Evolutionary conservation across 2,888 invertebrate genomes (phyloP).

Genomic region (Pristionchus arcanus): DNA sequence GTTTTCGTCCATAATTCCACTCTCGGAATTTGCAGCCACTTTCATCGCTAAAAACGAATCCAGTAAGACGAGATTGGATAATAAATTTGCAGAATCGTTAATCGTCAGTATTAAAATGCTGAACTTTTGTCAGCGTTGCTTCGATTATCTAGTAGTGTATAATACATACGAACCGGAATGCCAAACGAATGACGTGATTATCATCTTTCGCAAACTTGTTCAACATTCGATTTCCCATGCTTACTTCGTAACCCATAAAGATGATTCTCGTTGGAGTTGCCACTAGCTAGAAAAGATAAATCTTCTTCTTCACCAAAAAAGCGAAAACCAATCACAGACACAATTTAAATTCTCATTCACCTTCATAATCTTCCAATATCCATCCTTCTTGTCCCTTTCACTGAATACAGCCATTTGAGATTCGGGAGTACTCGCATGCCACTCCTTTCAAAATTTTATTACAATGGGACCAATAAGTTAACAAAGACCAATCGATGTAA

Average conservation of each 20-base stretch:
- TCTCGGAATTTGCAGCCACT: neutral
- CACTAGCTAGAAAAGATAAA: conserved; percentile 51
- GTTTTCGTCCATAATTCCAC: neutral
- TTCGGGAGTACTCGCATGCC: neutral
- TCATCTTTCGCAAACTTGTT: conserved; percentile 70
- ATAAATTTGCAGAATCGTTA: no score
- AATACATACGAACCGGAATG: neutral
- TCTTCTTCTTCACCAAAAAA: no score
- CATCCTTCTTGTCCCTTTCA: neutral
- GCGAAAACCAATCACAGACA: no score
- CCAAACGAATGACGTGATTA: conserved; percentile 63
- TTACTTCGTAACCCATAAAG: conserved; percentile 62
- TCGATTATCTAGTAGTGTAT: no score
- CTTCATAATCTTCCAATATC: conserved; percentile 30
- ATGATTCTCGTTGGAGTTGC: conserved; percentile 73
- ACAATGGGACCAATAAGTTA: neutral
- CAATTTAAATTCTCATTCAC: neutral
- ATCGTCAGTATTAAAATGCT: no score
- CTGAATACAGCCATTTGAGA: neutral
- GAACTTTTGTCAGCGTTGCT: no score
- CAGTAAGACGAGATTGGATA: no score
- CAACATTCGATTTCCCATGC: conserved; percentile 78
- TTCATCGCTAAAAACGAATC: neutral
- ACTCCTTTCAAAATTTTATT: neutral
- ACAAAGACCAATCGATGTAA: neutral